Percentiles rank a stretch among this genome's conserved stretches.
Conservation (phyloP, 2,113 vertebrate genomes). For the Gallinago paraguaiae region DNA sequence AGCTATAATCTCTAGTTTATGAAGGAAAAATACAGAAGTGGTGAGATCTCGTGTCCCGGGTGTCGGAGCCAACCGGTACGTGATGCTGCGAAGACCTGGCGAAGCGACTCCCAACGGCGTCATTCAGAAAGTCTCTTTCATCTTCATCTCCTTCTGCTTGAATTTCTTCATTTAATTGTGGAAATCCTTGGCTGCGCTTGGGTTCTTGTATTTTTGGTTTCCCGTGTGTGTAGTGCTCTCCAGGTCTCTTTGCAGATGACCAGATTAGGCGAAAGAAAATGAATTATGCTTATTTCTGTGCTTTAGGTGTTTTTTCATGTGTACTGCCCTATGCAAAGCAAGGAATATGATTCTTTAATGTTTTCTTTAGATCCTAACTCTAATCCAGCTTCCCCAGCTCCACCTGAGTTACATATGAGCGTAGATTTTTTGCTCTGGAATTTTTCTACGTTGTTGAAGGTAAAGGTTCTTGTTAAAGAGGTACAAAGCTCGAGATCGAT, state of each 20-base stretch:
- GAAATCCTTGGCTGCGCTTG: background rate
- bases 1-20: background rate
- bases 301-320: slow-evolving; percentile 37
- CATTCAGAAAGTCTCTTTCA: background rate
- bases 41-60: background rate
- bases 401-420: background rate
- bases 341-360: slow-evolving; percentile 36
- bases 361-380: slow-evolving; percentile 51
- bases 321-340: slow-evolving; percentile 51
- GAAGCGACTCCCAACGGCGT: fast-evolving
- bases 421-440: fast-evolving
- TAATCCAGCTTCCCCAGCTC: slow-evolving; percentile 38
- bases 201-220: background rate
- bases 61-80: background rate
- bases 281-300: slow-evolving; percentile 57
- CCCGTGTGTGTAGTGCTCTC: background rate
- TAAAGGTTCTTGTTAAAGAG: background rate
- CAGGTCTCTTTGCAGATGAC: slow-evolving; percentile 23
- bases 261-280: slow-evolving; percentile 49
- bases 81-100: background rate
- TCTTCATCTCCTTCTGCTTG: slow-evolving; percentile 23
- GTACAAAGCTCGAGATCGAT: background rate
- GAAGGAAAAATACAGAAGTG: background rate
- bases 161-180: slow-evolving; percentile 27
- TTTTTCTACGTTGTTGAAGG: background rate